These are phyloP conservation scores for Darevskia nairensis DNA, from an alignment of 2,797 vertebrate genomes.

Conservation along the genomic window DNA sequence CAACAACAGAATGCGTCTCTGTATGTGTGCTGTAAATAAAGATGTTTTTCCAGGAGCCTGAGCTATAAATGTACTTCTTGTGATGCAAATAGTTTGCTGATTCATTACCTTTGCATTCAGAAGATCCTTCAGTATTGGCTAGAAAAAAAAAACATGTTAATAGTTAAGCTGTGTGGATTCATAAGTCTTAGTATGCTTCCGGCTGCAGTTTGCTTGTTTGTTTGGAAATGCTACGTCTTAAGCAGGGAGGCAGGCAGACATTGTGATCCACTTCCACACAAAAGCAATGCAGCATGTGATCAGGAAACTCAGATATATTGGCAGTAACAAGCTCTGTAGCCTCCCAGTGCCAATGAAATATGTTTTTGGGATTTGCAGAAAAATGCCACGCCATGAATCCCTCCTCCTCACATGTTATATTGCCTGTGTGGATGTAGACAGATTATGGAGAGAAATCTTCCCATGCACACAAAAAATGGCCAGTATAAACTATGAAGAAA, in stretches of 20 bases:
- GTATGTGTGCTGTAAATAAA: constrained; percentile 6
- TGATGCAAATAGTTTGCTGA: constrained; percentile 12
- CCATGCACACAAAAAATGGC: neutral
- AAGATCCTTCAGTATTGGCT: neutral
- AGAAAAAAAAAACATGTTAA: neutral
- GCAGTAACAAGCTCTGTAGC: neutral
- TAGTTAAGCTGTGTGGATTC: constrained; percentile 5
- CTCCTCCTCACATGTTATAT: neutral
- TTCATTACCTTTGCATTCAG: constrained; percentile 1
- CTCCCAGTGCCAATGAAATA: neutral
- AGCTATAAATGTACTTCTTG: constrained; percentile 6
- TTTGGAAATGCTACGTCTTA: neutral
- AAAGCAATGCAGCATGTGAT: neutral
- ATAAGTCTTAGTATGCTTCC: neutral
- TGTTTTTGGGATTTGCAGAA: neutral
- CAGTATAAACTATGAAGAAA: neutral
- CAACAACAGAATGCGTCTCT: neutral
- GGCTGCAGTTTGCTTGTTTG: neutral
- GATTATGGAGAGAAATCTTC: neutral
- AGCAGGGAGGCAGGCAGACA: neutral
- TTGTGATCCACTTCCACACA: neutral
- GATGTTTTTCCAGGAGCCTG: neutral
- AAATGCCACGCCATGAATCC: neutral
- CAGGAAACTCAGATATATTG: neutral
- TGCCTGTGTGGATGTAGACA: neutral